Evolutionary conservation across 2,113 vertebrate genomes (phyloP), one percentile per base, ranked within the genome.

Genomic region (Orycteropus afer): DNA sequence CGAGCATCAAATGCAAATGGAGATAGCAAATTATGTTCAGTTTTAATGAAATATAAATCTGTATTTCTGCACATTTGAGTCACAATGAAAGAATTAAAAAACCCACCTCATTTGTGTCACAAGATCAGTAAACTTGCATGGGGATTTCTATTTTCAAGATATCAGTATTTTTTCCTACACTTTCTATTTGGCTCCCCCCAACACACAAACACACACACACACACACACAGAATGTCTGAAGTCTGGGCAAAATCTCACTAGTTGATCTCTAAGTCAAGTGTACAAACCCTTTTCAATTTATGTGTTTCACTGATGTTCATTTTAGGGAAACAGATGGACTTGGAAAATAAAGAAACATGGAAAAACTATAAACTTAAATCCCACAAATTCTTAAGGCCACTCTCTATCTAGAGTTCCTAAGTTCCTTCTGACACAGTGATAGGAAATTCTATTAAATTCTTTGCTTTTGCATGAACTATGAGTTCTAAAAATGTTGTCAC

Each of bases 321-420:
- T 76, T 80, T 77, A 71, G 27, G 40, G 92, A 93, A 96, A 73
- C 34, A 67, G 55, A n/a, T 89, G 73, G 14, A 89, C 37, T 10
- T 67, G 6, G 27, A 59, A 76, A 65, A 45, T 15, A 74, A 86
- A 53, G 40, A 92, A 73, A 32, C 5, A 49, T 71, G 59, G 45
- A 17, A 47, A 91, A 90, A 67, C 20, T 17, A 76, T 32, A 78
- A 82, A 61, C 32, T 73, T 89, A 78, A 93, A 37, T 74, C 6
- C 25, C 22, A 29, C 37, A 53, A 37, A 40, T 83, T 91, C 18
- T 67, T 96, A 59, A 17, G 29, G 15, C 29, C 32, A 65, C 87
- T 61, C 0, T 29, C 83, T 57, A 47, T 49, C 34, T 79, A n/a
- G 15, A 77, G 8, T 61, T 20, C 25, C 63, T 63, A 92, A 45